Evolutionary conservation across 2,797 vertebrate genomes (phyloP).

Genomic region (Dromococcyx pavoninus): DNA sequence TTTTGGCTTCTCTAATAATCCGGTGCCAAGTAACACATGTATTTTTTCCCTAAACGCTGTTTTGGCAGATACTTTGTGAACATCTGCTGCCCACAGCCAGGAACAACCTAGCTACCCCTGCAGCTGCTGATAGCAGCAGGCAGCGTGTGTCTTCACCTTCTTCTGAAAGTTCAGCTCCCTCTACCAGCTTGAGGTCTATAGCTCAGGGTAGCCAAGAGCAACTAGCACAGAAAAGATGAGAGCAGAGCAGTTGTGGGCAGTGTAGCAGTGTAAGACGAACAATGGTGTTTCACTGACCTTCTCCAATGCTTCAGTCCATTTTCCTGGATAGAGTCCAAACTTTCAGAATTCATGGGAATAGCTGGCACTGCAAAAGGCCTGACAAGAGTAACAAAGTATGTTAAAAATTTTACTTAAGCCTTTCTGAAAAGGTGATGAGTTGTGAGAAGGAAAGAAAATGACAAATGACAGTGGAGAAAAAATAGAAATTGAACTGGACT

Average conservation of each 20-base stretch:
- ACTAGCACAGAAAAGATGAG: background rate
- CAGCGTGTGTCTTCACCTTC: background rate
- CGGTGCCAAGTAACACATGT: conserved; percentile 11
- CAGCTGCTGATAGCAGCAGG: background rate
- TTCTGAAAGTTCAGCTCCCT: conserved; percentile 28
- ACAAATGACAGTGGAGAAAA: background rate
- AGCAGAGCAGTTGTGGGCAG: background rate
- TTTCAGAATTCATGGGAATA: background rate
- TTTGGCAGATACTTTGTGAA: conserved; percentile 4
- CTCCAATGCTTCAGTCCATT: background rate
- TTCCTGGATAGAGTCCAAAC: conserved; percentile 38
- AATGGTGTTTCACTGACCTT: conserved; percentile 16
- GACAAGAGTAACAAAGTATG: background rate
- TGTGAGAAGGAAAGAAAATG: background rate
- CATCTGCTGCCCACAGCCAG: conserved; percentile 31
- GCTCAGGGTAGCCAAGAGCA: conserved; percentile 6
- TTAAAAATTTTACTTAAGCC: background rate
- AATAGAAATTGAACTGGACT: background rate
- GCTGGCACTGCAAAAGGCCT: background rate
- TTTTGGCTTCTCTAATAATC: conserved; percentile 1
- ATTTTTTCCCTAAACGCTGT: background rate
- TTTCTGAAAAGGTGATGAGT: background rate
- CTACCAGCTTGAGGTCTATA: conserved; percentile 4
- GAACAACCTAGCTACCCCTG: background rate
- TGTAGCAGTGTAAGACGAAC: conserved; percentile 22